Base-by-base conservation (phyloP, 2,888 invertebrate species). In the Helleia helle region DNA sequence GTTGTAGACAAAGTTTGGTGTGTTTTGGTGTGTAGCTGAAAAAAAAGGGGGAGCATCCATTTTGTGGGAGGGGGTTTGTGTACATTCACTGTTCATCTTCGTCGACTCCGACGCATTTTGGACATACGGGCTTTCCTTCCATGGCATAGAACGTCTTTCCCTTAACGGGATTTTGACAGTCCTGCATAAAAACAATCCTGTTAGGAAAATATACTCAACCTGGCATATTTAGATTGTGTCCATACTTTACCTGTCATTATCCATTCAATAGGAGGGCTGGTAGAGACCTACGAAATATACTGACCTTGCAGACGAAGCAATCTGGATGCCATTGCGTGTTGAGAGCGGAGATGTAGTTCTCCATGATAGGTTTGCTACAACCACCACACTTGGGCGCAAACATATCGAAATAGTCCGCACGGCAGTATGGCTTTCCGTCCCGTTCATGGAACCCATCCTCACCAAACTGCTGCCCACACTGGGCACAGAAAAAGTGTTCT, bases 261-360 rank as follows among this genome's bases (percentile, higher is more conserved):
- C 34, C 17, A 40, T 9, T n/a, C 18, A 8, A n/a, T 22, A 22
- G 36, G n/a, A 2, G 31, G 5, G 12, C 27, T 22, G 30, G 28
- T 7, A 12, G 2, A 8, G 18, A 12, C 34, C 12, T 41, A 42
- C 22, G 41, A 40, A 17, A 28, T 26, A 66, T 75, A 79, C 94
- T 88, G 89, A 99, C 98, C 93, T 96, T 92, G 89, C 99, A 99
- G 53, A 97, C 96, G 87, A 99, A 99, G 84, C 99, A 99, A 69
- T 97, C 95, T 6, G 98, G 93, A 81, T 99, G 99, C 98, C 99
- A 99, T 76, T 99, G 97, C 51, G 94, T 93, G 83, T 96, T 96
- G 54, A 99, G 88, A 38, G 98, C 99, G 18, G 97, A 97, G 72
- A 99, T 97, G 76, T 97, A 99, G 79, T 97, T 98, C 83, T 97